These are phyloP conservation scores for Cydia splendana DNA, from an alignment of 1,140 invertebrate genomes.

Conservation along the genomic window DNA sequence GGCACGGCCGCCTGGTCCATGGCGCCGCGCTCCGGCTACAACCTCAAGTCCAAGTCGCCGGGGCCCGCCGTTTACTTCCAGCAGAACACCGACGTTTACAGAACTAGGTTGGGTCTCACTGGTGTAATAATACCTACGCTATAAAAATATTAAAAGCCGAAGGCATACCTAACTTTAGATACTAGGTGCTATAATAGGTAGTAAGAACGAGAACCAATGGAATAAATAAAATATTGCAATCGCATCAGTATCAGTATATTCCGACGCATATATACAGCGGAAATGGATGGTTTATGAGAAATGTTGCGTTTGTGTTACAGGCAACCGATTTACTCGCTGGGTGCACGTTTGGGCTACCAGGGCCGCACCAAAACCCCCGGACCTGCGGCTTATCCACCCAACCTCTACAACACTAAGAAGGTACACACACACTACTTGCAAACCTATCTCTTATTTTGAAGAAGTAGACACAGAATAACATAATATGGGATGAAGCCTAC, in stretches of 20 bases:
- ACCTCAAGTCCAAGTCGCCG: conserved; percentile 68
- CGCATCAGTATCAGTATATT: too few species aligned
- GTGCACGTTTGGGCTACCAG: conserved; percentile 54
- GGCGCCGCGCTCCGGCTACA: conserved; percentile 64
- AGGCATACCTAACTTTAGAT: too few species aligned
- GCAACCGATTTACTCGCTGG: conserved; percentile 56
- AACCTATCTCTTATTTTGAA: too few species aligned
- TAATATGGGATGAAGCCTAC: too few species aligned
- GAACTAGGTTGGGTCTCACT: conserved; percentile 48
- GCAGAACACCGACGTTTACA: conserved; percentile 62
- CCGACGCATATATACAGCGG: too few species aligned
- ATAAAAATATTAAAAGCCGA: too few species aligned
- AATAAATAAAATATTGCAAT: too few species aligned
- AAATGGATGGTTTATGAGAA: not conserved
- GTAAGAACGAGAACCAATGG: too few species aligned
- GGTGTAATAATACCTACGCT: too few species aligned
- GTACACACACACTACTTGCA: conserved; percentile 35
- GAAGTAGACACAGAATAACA: too few species aligned
- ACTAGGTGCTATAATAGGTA: too few species aligned
- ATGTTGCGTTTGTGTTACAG: conserved; percentile 34
- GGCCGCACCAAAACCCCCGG: conserved; percentile 56
- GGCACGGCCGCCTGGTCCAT: conserved; percentile 63
- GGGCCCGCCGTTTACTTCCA: conserved; percentile 82
- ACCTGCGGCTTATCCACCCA: conserved; percentile 63
- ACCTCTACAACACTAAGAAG: conserved; percentile 68